phyloP scores from a whole-genome alignment of 1,140 invertebrate species.

The Dermatophagoides farinae region DNA sequence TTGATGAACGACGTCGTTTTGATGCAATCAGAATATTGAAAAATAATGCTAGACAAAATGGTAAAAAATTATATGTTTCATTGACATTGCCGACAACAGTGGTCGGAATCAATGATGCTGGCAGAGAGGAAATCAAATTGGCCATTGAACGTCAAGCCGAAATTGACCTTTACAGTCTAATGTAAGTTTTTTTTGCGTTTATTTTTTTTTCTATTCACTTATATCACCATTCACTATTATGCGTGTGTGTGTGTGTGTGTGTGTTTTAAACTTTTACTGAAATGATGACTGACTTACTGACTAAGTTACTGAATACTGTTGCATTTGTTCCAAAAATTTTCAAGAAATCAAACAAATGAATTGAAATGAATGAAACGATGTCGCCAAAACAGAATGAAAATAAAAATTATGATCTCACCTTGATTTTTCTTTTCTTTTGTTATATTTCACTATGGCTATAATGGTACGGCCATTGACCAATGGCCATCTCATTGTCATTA shows the following conservation, averaged over 20 bases:
- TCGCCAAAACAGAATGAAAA: no score
- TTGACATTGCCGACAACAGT: slow-evolving; percentile 5
- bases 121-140: slow-evolving; percentile 2
- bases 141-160: not conserved
- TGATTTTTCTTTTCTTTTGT: no score
- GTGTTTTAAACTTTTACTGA: not conserved
- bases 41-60: not conserved
- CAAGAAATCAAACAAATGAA: not conserved
- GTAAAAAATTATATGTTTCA: not conserved
- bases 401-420: no score
- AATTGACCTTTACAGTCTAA: slow-evolving; percentile 9
- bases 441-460: no score
- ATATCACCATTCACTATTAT: not conserved
- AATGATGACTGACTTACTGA: not conserved
- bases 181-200: slow-evolving; percentile 3
- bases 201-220: not conserved
- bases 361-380: not conserved
- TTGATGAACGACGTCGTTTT: not conserved
- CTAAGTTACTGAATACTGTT: not conserved
- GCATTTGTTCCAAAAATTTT: no score
- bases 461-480: no score
- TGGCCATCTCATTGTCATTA: no score
- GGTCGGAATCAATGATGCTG: slow-evolving; percentile 5
- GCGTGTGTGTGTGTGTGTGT: not conserved
- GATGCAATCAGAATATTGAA: slow-evolving; percentile 9